Evolutionary conservation across 2,113 vertebrate genomes (phyloP), one percentile per base, ranked within the genome.

Genomic region (Beaufortia kweichowensis): DNA sequence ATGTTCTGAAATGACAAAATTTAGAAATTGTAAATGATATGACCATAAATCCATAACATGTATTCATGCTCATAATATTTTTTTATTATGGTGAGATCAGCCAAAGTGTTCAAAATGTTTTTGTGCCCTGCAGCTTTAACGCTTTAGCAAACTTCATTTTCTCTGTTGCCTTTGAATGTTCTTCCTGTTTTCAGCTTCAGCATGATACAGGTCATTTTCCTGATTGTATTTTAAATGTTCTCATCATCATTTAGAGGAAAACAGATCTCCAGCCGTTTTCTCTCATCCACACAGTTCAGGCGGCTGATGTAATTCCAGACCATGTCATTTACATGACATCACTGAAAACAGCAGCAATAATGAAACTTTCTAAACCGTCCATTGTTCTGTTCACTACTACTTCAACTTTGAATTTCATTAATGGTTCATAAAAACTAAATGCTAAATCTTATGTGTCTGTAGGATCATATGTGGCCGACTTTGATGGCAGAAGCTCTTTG

Each of bases 381-480:
- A 39, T 39, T 39, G 35, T 39, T 39, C 35, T 39, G 35, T 10
- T 46, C 14, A 15, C 15, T 46, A 17, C 29, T 69, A 48, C 23
- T 57, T 39, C 3, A 2, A 39, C 24, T 71, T 24, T 59, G 2
- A 19, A 19, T 57, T n/a, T 24, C 2, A 24, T 9, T 7, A 26
- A n/a, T 39, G 12, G 0, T 2, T 39, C 6, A 43, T 31, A 28
- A 15, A n/a, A 28, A 29, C 2, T 46, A 61, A 61, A 21, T 64
- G 26, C 53, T 24, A 9, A 2, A 33, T 70, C 21, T 61, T 26
- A 9, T 68, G 3, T 64, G 29, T 62, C n/a, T 12, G 23, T 31
- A 96, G 97, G 98, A 89, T 99, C 96, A 0, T 95, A 95, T 4
- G 88, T 97, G 75, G 96, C 95, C 1, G 96, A 98, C 87, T 99